A percentile compares a stretch with the other conserved stretches of the same genome.
Conservation (phyloP, 2,797 vertebrate species). For the Momotus momota region DNA sequence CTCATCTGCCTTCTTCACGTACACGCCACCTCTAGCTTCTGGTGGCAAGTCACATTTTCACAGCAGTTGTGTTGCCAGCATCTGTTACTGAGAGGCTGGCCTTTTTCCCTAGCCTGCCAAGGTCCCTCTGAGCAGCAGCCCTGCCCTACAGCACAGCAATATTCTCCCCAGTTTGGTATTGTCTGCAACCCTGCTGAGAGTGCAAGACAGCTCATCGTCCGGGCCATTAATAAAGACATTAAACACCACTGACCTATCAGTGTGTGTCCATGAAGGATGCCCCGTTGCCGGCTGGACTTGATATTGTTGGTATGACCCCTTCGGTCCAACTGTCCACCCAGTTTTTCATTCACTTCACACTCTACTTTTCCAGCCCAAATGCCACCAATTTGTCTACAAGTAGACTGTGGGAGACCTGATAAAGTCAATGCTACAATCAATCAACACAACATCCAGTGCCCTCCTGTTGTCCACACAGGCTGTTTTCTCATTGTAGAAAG, state of each 20-base stretch:
- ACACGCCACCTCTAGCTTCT: not conserved
- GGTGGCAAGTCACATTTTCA: not conserved
- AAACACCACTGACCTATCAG: not conserved
- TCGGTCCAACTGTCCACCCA: not conserved
- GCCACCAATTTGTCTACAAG: not conserved
- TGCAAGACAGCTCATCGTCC: not conserved
- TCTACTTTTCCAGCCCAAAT: not conserved
- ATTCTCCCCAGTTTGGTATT: not conserved
- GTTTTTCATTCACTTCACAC: not conserved
- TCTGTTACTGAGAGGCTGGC: not conserved
- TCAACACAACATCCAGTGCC: not conserved
- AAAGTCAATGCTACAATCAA: not conserved
- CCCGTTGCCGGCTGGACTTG: not conserved
- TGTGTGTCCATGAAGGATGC: not conserved
- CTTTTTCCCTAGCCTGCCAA: not conserved
- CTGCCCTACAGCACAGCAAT: not conserved
- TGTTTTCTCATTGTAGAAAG: not conserved
- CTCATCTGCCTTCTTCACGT: not conserved
- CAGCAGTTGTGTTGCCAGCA: not conserved
- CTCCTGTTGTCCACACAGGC: not conserved
- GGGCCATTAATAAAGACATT: not conserved
- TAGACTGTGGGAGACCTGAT: not conserved
- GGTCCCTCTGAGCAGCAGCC: not conserved
- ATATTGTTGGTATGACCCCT: not conserved
- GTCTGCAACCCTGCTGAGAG: not conserved